A percentile compares a stretch with the other conserved stretches of the same genome.
These are phyloP conservation scores for Bathynomus jamesi DNA, from an alignment of 1,140 invertebrate genomes.

Conservation along the genomic window DNA sequence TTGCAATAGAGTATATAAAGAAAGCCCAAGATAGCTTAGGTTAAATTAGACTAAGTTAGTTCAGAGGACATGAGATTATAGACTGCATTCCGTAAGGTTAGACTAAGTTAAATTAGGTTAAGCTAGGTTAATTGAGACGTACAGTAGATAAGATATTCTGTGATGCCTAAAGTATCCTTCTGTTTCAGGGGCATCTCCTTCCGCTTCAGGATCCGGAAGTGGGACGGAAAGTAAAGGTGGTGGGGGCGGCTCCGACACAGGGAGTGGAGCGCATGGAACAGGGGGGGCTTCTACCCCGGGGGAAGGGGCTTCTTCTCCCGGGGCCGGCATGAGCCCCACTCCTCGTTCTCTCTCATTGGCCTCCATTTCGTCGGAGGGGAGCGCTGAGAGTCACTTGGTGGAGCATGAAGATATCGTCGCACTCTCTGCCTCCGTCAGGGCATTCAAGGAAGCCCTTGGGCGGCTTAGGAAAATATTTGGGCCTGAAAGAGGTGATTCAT, in stretches of 20 bases:
- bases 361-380: constrained; percentile 44
- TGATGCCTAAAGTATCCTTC: too few relatives aligned
- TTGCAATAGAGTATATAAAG: too few relatives aligned
- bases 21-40: too few relatives aligned
- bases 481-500: constrained; percentile 44
- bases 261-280: neutral
- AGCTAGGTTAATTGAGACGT: too few relatives aligned
- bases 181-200: too few relatives aligned
- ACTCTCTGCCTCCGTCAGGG: constrained; percentile 50
- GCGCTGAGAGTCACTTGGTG: constrained; percentile 42
- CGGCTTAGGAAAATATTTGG: constrained; percentile 46
- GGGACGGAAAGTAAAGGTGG: neutral
- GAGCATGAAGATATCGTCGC: constrained; percentile 50
- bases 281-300: neutral
- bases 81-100: too few relatives aligned
- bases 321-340: constrained; percentile 18
- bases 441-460: constrained; percentile 49
- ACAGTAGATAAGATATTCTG: too few relatives aligned
- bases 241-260: neutral
- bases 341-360: constrained; percentile 42
- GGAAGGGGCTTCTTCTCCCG: neutral
- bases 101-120: too few relatives aligned
- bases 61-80: too few relatives aligned
- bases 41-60: too few relatives aligned
- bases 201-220: neutral